Evolutionary conservation across 2,797 vertebrate species (phyloP).

Genomic region (Pipistrellus kuhlii): DNA sequence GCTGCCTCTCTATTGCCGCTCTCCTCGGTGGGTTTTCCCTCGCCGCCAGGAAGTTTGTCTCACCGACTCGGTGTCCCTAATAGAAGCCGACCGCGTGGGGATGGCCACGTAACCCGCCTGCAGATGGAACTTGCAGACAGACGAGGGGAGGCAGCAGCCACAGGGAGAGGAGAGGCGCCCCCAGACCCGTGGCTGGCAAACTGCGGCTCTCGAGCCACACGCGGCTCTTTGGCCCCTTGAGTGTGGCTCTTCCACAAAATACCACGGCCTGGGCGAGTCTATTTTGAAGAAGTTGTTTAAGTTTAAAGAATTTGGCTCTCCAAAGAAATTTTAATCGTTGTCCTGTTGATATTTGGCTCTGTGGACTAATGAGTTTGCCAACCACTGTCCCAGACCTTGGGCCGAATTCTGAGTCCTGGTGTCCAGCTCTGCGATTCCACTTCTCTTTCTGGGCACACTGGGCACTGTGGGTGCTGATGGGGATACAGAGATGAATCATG

Average conservation of each 20-base stretch:
- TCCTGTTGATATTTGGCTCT: too few relatives aligned
- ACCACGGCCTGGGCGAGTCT: too few relatives aligned
- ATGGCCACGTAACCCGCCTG: background rate
- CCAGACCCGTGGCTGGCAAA: background rate
- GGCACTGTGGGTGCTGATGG: background rate
- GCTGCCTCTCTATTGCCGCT: fast-evolving
- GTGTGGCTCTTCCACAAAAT: too few relatives aligned
- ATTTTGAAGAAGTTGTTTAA: too few relatives aligned
- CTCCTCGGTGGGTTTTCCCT: background rate
- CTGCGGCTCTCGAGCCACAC: too few relatives aligned
- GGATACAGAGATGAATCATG: too few relatives aligned
- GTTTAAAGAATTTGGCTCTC: too few relatives aligned
- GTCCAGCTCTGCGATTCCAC: background rate
- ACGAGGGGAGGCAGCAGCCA: background rate
- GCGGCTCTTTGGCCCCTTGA: too few relatives aligned
- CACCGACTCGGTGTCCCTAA: background rate
- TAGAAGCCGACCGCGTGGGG: background rate
- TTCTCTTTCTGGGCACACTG: too few relatives aligned
- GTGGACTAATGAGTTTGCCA: too few relatives aligned
- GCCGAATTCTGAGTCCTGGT: background rate
- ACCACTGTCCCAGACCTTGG: background rate
- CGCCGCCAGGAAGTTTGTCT: background rate
- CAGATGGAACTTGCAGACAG: background rate
- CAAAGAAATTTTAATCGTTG: too few relatives aligned
- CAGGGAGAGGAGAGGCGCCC: background rate